phyloP scores from a whole-genome alignment of 64 coral and sea anemone genomes.

The Montipora cactus region DNA sequence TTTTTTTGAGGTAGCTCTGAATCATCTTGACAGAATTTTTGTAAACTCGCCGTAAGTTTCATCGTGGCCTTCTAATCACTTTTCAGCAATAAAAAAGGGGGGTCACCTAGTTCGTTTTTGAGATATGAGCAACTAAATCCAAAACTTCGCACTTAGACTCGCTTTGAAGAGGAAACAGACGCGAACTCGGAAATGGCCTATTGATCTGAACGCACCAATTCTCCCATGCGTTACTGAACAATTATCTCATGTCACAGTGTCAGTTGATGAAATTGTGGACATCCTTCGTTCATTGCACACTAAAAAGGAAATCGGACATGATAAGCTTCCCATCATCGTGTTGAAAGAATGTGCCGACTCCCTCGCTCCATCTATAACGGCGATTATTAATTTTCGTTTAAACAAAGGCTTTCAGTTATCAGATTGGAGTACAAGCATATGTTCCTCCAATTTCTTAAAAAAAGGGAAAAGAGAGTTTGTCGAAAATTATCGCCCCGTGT shows the following conservation, averaged over 20 bases:
- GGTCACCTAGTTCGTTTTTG: too few species aligned
- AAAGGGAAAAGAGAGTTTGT: slow-evolving; percentile 5
- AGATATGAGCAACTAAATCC: too few species aligned
- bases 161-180: too few species aligned
- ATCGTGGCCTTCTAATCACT: too few species aligned
- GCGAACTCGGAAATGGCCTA: too few species aligned
- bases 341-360: background rate
- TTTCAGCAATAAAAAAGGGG: too few species aligned
- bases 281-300: background rate
- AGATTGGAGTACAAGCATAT: background rate
- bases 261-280: background rate
- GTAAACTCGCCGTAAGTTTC: too few species aligned
- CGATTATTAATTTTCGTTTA: background rate
- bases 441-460: slow-evolving; percentile 4
- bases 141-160: too few species aligned
- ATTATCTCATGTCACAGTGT: slow-evolving; percentile 1
- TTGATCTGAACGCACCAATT: slow-evolving; percentile 12
- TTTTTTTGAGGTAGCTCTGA: too few species aligned
- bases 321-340: background rate
- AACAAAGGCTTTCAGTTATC: slow-evolving; percentile 18
- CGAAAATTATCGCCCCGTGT: slow-evolving; percentile 2
- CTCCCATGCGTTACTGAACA: background rate
- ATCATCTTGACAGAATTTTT: too few species aligned
- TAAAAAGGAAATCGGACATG: background rate
- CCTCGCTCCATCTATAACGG: slow-evolving; percentile 2